Evolutionary conservation across 2,888 invertebrate genomes (phyloP).

Genomic region (Marronus borbonicus): DNA sequence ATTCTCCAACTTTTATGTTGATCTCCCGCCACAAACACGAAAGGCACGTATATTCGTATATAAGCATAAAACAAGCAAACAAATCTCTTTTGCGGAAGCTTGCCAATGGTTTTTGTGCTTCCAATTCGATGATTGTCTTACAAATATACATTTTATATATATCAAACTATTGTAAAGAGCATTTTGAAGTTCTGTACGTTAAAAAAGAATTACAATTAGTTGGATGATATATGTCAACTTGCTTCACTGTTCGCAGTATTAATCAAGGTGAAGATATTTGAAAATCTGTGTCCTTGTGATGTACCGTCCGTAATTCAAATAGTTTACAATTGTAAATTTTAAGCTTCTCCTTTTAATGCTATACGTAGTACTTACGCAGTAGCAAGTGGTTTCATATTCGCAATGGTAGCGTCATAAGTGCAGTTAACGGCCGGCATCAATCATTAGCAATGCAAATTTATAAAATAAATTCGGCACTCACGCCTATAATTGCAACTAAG

Average conservation of each 20-base stretch:
- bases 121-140: slow-evolving; percentile 1
- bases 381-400: no score
- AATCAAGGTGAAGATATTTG: slow-evolving; percentile 25
- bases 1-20: slow-evolving; percentile 49
- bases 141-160: background rate
- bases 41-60: slow-evolving; percentile 17
- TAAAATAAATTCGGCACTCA: no score
- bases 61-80: slow-evolving; percentile 6
- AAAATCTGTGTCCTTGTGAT: background rate
- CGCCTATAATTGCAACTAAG: no score
- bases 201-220: background rate
- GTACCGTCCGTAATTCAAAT: background rate
- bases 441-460: no score
- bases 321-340: background rate
- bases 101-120: background rate
- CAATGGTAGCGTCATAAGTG: no score
- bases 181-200: background rate
- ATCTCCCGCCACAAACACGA: slow-evolving; percentile 49
- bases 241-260: background rate
- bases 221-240: background rate
- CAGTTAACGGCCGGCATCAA: no score
- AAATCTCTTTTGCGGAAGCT: slow-evolving; percentile 22
- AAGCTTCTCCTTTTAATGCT: background rate
- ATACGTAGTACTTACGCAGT: background rate
- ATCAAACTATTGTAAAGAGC: background rate